phyloP scores from a whole-genome alignment of 2,888 invertebrate genomes.

The Idaea straminata region DNA sequence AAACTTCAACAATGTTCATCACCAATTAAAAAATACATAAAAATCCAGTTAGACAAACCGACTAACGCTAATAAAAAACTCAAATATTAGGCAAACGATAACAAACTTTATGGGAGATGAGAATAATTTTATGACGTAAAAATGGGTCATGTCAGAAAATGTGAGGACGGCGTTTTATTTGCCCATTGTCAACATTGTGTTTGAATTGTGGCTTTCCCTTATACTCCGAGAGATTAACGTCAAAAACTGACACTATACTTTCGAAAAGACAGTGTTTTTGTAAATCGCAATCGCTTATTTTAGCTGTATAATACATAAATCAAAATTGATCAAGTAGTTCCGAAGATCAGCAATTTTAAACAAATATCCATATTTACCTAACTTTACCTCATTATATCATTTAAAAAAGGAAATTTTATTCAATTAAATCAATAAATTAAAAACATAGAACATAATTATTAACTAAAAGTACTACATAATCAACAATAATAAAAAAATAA shows the following conservation, averaged over 20 bases:
- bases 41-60: slow-evolving; percentile 34
- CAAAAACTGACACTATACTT: neutral
- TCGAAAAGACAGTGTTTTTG: no score
- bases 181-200: slow-evolving; percentile 58
- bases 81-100: slow-evolving; percentile 67
- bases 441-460: no score
- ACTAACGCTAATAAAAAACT: slow-evolving; percentile 50
- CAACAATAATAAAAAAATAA: no score
- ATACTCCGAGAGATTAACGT: neutral
- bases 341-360: no score
- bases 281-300: no score
- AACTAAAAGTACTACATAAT: no score
- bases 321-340: no score
- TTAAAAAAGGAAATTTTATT: no score
- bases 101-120: slow-evolving; percentile 55
- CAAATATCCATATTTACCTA: no score
- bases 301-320: no score
- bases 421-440: no score
- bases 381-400: no score
- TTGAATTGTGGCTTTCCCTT: slow-evolving; percentile 51
- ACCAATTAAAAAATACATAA: slow-evolving; percentile 15
- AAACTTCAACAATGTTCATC: slow-evolving; percentile 10
- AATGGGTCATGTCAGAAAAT: slow-evolving; percentile 62
- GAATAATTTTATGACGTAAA: slow-evolving; percentile 62
- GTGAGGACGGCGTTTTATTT: slow-evolving; percentile 57